Evolutionary conservation across 2,888 invertebrate species (phyloP), one percentile per base, ranked within the genome.

Genomic region (Leptopilina drosophilae): DNA sequence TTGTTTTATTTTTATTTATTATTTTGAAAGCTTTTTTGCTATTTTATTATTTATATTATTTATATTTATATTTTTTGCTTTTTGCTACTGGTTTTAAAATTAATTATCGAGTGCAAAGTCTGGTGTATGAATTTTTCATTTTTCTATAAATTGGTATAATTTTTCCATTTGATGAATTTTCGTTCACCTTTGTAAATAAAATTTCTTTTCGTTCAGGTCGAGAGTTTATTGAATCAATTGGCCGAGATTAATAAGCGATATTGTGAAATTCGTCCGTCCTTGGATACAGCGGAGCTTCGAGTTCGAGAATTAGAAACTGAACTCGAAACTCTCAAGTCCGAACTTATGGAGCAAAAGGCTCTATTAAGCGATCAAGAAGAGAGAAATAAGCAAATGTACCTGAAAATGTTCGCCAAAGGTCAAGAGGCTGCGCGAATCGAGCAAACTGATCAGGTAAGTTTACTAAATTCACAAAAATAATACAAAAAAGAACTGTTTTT

Each of bases 351-450:
- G 81, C 95, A 96, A 82, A 96, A 96, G 86, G 93, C 85, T 42
- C 83, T 91, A 26, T 79, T 96, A 49, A 93, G 94, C 81, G 95
- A 96, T 76, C 95, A 96, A 82, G 96, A 96, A 86, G 94, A 93
- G 85, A 94, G 95, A 84, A 95, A 96, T 87, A 95, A 95, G 87
- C 94, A 96, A 87, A 94, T 95, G 93, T 96, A 96, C 92, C 93
- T 96, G 89, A 95, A 96, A 91, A 96, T 96, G 96, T 96, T 96
- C 92, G 94, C 95, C 87, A 96, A 97, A 92, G 96, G 96, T 49
- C 95, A 96, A 87, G 95, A 96, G 89, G 95, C 96, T n/a, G 96
- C 96, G 76, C 94, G 94, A 87, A 93, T 95, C 90, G 95, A 95
- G 88, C 93, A 93, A 82, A 93, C 94, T 86, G 95, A 95, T 88